Evolutionary conservation across 2,797 vertebrate species (phyloP), one percentile per base, ranked within the genome.

Genomic region (Sebastolobus altivelis): DNA sequence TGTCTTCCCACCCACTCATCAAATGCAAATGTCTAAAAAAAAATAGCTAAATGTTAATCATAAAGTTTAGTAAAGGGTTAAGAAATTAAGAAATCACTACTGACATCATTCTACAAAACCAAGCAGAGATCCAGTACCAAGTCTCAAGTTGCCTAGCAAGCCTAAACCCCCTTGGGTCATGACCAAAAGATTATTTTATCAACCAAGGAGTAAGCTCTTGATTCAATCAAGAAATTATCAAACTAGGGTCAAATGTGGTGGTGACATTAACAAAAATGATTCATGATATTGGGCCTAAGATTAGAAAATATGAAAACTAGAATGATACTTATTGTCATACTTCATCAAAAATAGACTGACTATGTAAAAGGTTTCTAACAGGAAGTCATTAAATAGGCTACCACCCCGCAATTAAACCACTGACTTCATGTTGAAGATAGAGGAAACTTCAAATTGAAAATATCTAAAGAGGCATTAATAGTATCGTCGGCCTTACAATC

Each of bases 61-160:
- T 22, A 67, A 38, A 43, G 4, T 35, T 29, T 12, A 22, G 10
- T 7, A n/a, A 60, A 31, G 4, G 1, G 31, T 31, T 8, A 46
- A 60, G 2, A 58, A 33, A 46, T 38, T 8, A 46, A 33, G 3
- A 58, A 33, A 46, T 38, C 49, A 78, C 22, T 20, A 29, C 20
- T 46, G 7, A 29, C 9, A 7, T 63, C 20, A 63, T 65, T 43
- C 14, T 29, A 43, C 37, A 40, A 38, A 63, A 63, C 3, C 10
- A 68, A 35, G 14, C 11, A 52, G 29, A 22, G 27, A 46, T n/a
- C 14, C 3, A 3, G 3, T 25, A 16, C 33, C 29, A 5, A 29
- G 27, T 31, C 20, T 82, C n/a, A 46, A 65, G 33, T 66, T 52
- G 77, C 35, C 46, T 22, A 38, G 29, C 35, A 74, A 38, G 56